These are phyloP conservation scores for Oryctolagus cuniculus DNA, from an alignment of 2,113 vertebrate genomes.

Conservation along the genomic window mOryCun1.1 NC_091433.1:16850001-16850500, in stretches of 20 bases:
- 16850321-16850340: neutral
- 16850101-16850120: neutral
- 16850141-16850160: slow-evolving; percentile 2
- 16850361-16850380: neutral
- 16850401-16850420: neutral
- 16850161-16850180: neutral
- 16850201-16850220: neutral
- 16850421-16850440: neutral
- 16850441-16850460: neutral
- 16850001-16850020: neutral
- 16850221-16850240: neutral
- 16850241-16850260: neutral
- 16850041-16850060: neutral
- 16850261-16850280: neutral
- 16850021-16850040: neutral
- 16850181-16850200: neutral
- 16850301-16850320: neutral
- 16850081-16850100: neutral
- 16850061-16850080: neutral
- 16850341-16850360: neutral
- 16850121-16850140: neutral
- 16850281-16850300: neutral
- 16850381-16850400: neutral
- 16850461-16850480: neutral
- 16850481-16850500: neutral